phyloP scores from a whole-genome alignment of 2,888 invertebrate species.

The Pteria penguin region DNA sequence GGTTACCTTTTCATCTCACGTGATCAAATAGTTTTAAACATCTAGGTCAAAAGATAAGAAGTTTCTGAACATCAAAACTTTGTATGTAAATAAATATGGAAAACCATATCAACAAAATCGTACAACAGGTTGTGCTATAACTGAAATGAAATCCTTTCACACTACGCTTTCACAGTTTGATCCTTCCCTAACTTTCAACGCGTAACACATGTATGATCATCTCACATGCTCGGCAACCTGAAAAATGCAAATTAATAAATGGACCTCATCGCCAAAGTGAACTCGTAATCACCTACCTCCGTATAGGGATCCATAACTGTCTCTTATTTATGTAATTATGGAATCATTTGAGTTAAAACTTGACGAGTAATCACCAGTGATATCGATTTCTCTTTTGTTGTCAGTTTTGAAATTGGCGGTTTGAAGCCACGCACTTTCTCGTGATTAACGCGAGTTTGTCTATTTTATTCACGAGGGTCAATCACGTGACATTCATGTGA shows the following conservation, averaged over 20 bases:
- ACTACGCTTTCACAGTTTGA: too few relatives aligned
- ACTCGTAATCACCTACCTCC: slow-evolving; percentile 49
- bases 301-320: slow-evolving; percentile 67
- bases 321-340: background rate
- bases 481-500: slow-evolving; percentile 23
- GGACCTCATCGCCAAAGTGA: too few relatives aligned
- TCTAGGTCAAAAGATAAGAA: background rate
- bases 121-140: too few relatives aligned
- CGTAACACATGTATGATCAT: too few relatives aligned
- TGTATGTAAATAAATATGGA: too few relatives aligned
- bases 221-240: too few relatives aligned
- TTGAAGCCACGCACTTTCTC: slow-evolving; percentile 66
- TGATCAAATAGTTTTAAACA: background rate
- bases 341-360: background rate
- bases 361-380: background rate
- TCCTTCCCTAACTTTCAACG: too few relatives aligned
- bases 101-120: too few relatives aligned
- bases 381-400: background rate
- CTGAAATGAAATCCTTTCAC: too few relatives aligned
- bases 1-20: slow-evolving; percentile 9
- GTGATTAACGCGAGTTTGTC: slow-evolving; percentile 39
- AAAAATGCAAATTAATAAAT: too few relatives aligned
- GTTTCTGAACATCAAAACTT: too few relatives aligned
- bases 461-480: too few relatives aligned
- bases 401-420: slow-evolving; percentile 72